Percentiles rank a stretch among this genome's conserved stretches.
phyloP scores from a whole-genome alignment of 2,888 invertebrate species.

The Drosophila demipolita region DNA sequence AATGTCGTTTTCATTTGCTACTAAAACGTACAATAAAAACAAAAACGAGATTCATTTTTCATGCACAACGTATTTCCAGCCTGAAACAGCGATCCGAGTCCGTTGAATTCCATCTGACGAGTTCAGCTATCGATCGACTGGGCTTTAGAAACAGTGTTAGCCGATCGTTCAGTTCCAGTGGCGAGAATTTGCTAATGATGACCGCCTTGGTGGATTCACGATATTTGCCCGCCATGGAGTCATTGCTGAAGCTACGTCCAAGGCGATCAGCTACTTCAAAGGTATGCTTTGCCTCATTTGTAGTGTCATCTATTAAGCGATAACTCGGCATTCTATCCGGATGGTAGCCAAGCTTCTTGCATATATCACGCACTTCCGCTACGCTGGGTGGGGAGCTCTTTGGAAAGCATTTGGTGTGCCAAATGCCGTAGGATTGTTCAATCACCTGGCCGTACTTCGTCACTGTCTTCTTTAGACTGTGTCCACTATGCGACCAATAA shows the following conservation, averaged over 20 bases:
- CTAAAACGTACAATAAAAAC: conserved; percentile 70
- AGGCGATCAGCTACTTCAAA: conserved; percentile 69
- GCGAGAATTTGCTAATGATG: conserved; percentile 83
- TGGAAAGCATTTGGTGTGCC: conserved; percentile 90
- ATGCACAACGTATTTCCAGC: conserved; percentile 83
- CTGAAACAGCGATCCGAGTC: conserved; percentile 83
- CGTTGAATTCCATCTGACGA: conserved; percentile 82
- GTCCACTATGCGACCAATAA: conserved; percentile 24
- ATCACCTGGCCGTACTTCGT: conserved; percentile 89
- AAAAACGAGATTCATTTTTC: conserved; percentile 35
- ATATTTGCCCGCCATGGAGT: conserved; percentile 72
- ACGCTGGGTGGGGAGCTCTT: conserved; percentile 85
- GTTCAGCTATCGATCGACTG: conserved; percentile 83
- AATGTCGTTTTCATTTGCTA: conserved; percentile 62
- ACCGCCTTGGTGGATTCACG: conserved; percentile 81
- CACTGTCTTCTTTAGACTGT: conserved; percentile 22
- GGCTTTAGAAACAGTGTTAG: conserved; percentile 83
- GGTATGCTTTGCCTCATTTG: conserved; percentile 71
- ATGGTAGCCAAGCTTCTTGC: conserved; percentile 87
- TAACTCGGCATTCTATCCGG: conserved; percentile 84
- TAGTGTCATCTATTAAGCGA: conserved; percentile 80
- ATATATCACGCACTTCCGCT: conserved; percentile 87
- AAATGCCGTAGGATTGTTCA: conserved; percentile 88
- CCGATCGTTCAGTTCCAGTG: conserved; percentile 80
- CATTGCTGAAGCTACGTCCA: conserved; percentile 70